Evolutionary conservation across 1,140 invertebrate genomes (phyloP), one percentile per base, ranked within the genome.

Genomic region (Cydia amplana): DNA sequence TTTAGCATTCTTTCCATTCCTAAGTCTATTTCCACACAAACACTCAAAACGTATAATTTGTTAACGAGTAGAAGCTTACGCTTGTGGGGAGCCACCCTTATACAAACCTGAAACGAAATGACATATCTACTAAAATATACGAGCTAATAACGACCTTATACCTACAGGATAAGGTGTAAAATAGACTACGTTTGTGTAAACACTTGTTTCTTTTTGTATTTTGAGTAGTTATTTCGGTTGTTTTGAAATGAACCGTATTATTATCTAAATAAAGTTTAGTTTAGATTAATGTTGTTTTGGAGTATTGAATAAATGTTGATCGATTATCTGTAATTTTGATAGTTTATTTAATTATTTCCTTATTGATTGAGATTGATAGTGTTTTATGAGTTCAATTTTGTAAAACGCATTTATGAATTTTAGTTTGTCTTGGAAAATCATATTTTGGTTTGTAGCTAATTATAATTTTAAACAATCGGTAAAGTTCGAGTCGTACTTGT

Each of bases 11-110:
- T 40, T 10, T n/a, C 0, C 65, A 70, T 70, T 70, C 65, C 32
- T 65, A 65, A 36, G 16, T 16, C 28, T 60, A 60, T 6, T 20
- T 18, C 65, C 32, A 70, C 28, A 70, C 28, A 70, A 70, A 70
- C 65, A 70, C 65, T 70, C 65, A 70, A 70, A 70, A 70, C 65
- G 65, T 70, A 70, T 70, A 70, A 70, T 70, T 70, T 70, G 65
- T 70, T 20, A 43, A 70, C 65, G 32, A 70, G 65, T 32, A 36
- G 28, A 70, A 70, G 28, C 32, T 16, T 23, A 23, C 65, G 25
- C 28, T 36, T 70, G 36, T 70, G 65, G 65, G 65, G 65, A 70
- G 32, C 65, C 36, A 36, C 65, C 65, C 65, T 70, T 36, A 70
- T 28, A 70, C 4, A n/a, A 2, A 0, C n/a, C 16, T 70, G 7